phyloP scores from a whole-genome alignment of 2,888 invertebrate genomes.

The Coelopa pilipes region DNA sequence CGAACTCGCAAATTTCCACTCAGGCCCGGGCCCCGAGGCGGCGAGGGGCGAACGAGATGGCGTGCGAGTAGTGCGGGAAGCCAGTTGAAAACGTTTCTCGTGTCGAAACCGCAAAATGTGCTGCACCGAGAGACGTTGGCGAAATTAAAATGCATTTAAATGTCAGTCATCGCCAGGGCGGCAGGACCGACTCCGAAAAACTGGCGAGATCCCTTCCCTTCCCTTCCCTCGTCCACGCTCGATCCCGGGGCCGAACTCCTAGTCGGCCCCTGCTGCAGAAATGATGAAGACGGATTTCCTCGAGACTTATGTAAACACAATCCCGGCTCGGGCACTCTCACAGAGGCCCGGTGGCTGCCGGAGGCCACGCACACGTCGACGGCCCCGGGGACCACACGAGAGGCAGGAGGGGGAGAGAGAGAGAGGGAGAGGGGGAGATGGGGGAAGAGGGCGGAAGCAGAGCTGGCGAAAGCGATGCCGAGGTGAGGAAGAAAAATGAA shows the following conservation, averaged over 20 bases:
- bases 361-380: neutral
- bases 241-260: too few species aligned
- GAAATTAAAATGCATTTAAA: constrained; percentile 31
- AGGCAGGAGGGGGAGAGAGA: neutral
- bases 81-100: neutral
- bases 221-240: too few species aligned
- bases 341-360: neutral
- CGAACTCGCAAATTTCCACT: neutral
- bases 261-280: constrained; percentile 7
- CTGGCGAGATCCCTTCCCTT: too few species aligned
- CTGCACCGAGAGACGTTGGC: constrained; percentile 22
- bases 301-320: neutral
- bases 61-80: neutral
- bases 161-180: constrained; percentile 9
- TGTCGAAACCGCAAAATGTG: constrained; percentile 25
- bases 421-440: too few species aligned
- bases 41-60: too few species aligned
- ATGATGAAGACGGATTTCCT: constrained; percentile 41
- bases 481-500: constrained; percentile 4
- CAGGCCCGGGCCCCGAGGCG: too few species aligned
- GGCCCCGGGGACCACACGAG: neutral
- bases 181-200: neutral
- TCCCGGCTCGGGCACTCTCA: neutral
- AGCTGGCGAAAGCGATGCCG: neutral
- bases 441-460: too few species aligned